Base-by-base conservation (phyloP, 2,797 vertebrate species). In the Otolemur crassicaudatus region DNA sequence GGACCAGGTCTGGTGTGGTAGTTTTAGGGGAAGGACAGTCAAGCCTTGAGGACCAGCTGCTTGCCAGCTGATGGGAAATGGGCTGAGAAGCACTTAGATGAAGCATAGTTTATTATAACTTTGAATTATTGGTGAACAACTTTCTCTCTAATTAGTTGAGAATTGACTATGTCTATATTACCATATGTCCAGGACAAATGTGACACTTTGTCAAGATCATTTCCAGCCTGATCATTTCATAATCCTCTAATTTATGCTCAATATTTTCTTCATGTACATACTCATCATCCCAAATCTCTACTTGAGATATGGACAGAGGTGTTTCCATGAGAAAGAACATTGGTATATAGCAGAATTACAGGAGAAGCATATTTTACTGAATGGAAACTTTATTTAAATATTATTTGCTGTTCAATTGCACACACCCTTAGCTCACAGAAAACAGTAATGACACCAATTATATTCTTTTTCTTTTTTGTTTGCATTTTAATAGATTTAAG, bases 241-340 rank as follows among this genome's bases (percentile, higher is more conserved):
- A 29, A 81, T 63, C 17, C n/a, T 87, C 61, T 91, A 46, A 70
- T 65, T 23, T 22, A 91, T 72, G 37, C 37, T 77, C 20, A 87
- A 75, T 14, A 29, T 60, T 94, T 83, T 82, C 40, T 94, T 69
- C 19, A 63, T 58, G 53, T 73, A 43, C 49, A 53, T 69, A 87
- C 1, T 70, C 31, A 82, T 91, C n/a, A 89, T 67, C 60, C 89
- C 72, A 92, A 37, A 83, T 80, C n/a, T 91, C n/a, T 91, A 82
- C 29, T 37, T 75, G 86, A 84, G 31, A 65, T 53, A 67, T 72
- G 17, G 7, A 70, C 7, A 82, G 70, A 84, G 65, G 65, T 82
- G 76, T 65, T 86, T 85, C 65, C 58, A 76, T 46, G 20, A 82
- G n/a, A 77, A 72, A 75, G 4, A 93, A 16, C 58, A 94, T 53